Evolutionary conservation across 2,888 invertebrate genomes (phyloP).

Genomic region (Hermodice carunculata): DNA sequence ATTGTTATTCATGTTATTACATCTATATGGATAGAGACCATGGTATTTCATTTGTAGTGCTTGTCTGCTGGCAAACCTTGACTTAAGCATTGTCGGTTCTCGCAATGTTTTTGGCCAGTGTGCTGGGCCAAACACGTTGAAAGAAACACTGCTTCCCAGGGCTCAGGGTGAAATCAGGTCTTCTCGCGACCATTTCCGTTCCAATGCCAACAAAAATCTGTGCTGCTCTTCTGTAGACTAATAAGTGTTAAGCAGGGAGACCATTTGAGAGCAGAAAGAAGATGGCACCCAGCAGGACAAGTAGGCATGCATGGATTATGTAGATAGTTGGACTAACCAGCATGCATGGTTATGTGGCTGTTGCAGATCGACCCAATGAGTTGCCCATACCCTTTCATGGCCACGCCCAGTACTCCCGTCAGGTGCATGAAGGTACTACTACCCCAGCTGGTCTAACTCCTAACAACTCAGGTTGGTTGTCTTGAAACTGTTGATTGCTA

Average conservation of each 20-base stretch:
- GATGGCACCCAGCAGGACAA: too few species aligned
- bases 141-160: not conserved
- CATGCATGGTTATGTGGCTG: too few species aligned
- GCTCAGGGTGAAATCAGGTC: not conserved
- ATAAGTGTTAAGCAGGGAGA: too few species aligned
- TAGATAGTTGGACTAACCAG: not conserved
- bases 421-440: slow-evolving; percentile 40
- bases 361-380: slow-evolving; percentile 21
- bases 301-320: not conserved
- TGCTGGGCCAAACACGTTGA: too few species aligned
- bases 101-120: too few species aligned
- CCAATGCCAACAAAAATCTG: not conserved
- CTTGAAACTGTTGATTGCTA: not conserved
- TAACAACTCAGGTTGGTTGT: slow-evolving; percentile 46
- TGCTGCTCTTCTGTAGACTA: not conserved
- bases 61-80: too few species aligned
- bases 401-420: slow-evolving; percentile 65
- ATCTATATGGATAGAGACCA: too few species aligned
- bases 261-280: too few species aligned
- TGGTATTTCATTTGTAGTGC: too few species aligned
- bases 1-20: too few species aligned
- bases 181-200: not conserved
- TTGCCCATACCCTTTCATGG: slow-evolving; percentile 66
- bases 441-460: slow-evolving; percentile 53
- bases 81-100: too few species aligned